Base-by-base conservation (phyloP, 2,797 vertebrate species). In the Cirrhinus mrigala region DNA sequence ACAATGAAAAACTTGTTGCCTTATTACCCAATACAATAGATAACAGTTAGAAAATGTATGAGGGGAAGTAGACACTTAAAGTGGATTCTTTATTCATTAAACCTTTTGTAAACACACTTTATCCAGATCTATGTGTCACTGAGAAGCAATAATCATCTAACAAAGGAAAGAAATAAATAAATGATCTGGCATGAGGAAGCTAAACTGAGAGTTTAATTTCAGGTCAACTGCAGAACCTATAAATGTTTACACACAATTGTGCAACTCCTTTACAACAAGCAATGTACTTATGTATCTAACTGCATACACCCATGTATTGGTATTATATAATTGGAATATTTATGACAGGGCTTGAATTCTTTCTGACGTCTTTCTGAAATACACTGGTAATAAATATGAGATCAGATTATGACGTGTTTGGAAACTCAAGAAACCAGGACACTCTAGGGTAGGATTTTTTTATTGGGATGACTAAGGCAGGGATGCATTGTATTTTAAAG, bases 81-180 rank as follows among this genome's bases (percentile, higher is more conserved):
- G 48, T 22, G 15, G 14, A 52, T 37, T 24, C 11, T 76, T n/a
- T 54, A 76, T 56, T 68, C 16, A 77, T 84, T 77, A 56, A 76
- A 62, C 10, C 56, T n/a, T 1, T 9, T 12, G 2, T n/a, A 79
- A 50, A 40, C 29, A 46, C n/a, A 12, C 56, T 12, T 33, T 54
- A 16, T 52, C 27, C 15, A 14, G 6, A 33, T 48, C 1, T 3
- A 18, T 66, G 18, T 1, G 9, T 56, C 20, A 44, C 40, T 8
- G 62, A 56, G 9, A 56, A 12, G 24, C 15, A 6, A 33, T 33
- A 33, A 33, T 33, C 33, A 33, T 2, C 33, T 33, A 33, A 33
- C 33, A 33, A 33, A 33, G 33, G 33, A 33, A 33, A 33, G 33
- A 33, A 33, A 33, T 2, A 33, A 33, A 33, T 1, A 33, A 44